A percentile compares a stretch with the other conserved stretches of the same genome.
phyloP scores from a whole-genome alignment of 2,113 vertebrate species.

The Chlamydotis undulata region DNA sequence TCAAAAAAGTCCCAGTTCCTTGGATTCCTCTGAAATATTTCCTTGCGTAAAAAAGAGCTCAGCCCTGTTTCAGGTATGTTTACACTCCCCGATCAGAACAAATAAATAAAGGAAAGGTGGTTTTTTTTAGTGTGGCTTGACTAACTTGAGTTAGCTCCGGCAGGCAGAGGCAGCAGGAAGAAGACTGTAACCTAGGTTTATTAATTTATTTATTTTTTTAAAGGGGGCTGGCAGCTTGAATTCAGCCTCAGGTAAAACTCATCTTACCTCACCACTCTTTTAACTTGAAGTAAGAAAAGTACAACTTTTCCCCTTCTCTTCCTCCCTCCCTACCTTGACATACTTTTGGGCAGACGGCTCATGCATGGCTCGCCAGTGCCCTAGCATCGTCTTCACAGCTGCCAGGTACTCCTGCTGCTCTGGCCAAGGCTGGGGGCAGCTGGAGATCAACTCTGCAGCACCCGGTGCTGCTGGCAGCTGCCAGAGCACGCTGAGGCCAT shows the following conservation, averaged over 20 bases:
- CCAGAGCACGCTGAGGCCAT: fast-evolving
- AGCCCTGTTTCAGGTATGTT: not conserved
- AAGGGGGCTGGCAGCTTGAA: not conserved
- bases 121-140: not conserved
- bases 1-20: not conserved
- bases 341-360: not conserved
- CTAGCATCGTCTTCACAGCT: not conserved
- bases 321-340: not conserved
- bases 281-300: not conserved
- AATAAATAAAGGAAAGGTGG: not conserved
- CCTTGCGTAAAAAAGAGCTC: not conserved
- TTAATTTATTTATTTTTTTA: not conserved
- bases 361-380: not conserved
- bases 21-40: not conserved
- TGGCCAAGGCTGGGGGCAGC: not conserved
- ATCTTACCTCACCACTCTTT: not conserved
- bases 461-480: not conserved
- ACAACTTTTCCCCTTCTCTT: not conserved
- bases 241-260: not conserved
- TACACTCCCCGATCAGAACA: not conserved
- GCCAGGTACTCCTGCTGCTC: fast-evolving
- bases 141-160: not conserved
- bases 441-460: not conserved
- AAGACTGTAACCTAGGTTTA: not conserved
- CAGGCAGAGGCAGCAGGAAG: not conserved